phyloP scores from a whole-genome alignment of 2,888 invertebrate species.

The Drosophila rellima region DNA sequence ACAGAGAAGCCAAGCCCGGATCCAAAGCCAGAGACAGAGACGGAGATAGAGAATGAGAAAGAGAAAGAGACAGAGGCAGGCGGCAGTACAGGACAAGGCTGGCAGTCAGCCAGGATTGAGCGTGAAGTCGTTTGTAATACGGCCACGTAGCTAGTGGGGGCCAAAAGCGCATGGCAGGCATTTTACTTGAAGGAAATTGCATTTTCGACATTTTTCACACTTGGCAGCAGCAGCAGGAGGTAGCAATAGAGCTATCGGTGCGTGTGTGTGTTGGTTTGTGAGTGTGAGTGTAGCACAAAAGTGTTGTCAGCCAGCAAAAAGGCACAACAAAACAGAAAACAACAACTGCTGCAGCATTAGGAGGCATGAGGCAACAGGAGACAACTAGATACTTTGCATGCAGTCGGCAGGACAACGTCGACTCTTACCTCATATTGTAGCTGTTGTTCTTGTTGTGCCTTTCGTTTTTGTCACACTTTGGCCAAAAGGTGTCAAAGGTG shows the following conservation, averaged over 20 bases:
- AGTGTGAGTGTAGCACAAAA: constrained; percentile 36
- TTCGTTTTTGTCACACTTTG: constrained; percentile 72
- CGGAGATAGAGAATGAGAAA: neutral
- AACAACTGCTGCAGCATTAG: constrained; percentile 50
- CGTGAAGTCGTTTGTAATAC: constrained; percentile 76
- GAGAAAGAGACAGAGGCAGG: constrained; percentile 24
- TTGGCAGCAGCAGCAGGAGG: constrained; percentile 60
- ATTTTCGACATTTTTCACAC: constrained; percentile 83
- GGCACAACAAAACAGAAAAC: constrained; percentile 70
- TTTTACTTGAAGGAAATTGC: constrained; percentile 82
- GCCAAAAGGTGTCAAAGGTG: constrained; percentile 80
- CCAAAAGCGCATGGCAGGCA: constrained; percentile 82
- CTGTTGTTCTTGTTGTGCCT: constrained; percentile 26
- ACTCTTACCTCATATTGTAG: constrained; percentile 21
- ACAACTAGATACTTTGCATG: constrained; percentile 73
- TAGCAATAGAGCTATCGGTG: constrained; percentile 45
- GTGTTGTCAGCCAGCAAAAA: constrained; percentile 60
- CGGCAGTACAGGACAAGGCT: constrained; percentile 49
- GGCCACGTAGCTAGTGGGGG: constrained; percentile 65
- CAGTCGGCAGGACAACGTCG: constrained; percentile 53
- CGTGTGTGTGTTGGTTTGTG: constrained; percentile 8
- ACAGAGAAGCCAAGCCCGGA: neutral
- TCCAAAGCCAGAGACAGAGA: constrained; percentile 4
- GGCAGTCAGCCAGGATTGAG: constrained; percentile 57
- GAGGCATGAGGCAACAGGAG: constrained; percentile 7